Evolutionary conservation across 2,113 vertebrate genomes (phyloP).

Genomic region (Mastomys natalensis): DNA sequence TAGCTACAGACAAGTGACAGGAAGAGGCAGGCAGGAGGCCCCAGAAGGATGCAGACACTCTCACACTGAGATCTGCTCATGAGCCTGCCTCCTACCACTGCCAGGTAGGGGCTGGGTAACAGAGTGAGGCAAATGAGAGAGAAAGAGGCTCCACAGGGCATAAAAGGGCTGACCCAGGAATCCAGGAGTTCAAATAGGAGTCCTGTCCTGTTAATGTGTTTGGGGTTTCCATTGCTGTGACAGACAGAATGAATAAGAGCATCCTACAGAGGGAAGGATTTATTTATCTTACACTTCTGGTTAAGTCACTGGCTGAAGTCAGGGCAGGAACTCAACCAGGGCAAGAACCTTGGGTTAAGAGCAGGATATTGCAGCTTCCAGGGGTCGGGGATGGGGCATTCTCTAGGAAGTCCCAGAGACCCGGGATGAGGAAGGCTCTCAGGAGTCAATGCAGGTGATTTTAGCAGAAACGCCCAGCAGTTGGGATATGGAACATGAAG

Average conservation of each 20-base stretch:
- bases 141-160: background rate
- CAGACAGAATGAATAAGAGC: background rate
- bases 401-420: too few species aligned
- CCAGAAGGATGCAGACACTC: background rate
- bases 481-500: too few species aligned
- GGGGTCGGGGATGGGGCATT: too few species aligned
- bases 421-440: too few species aligned
- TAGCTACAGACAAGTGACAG: background rate
- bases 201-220: background rate
- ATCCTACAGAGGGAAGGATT: background rate
- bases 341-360: background rate
- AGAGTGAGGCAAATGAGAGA: accelerated
- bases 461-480: too few species aligned
- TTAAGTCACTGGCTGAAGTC: background rate
- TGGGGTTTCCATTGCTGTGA: background rate
- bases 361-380: too few species aligned
- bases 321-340: background rate
- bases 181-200: background rate
- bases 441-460: too few species aligned
- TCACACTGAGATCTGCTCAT: background rate
- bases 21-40: background rate
- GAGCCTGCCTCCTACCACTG: background rate
- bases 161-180: background rate
- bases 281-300: background rate
- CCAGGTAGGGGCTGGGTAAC: background rate